Percentiles rank a stretch among this genome's conserved stretches.
Conservation (phyloP, 1,140 invertebrate species). For the Andrena cerasifolii region DNA sequence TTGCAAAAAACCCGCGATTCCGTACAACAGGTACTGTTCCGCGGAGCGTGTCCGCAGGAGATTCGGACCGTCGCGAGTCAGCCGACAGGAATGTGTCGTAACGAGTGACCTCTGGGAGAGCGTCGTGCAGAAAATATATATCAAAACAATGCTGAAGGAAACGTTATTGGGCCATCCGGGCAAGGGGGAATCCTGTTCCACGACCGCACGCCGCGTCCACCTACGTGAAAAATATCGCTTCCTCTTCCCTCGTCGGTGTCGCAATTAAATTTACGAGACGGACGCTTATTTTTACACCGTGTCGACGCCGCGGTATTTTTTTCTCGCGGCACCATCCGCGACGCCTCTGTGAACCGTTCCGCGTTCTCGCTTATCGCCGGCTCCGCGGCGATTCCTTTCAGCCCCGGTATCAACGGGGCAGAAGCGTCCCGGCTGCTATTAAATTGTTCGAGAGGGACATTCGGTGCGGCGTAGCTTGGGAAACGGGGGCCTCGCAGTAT, state of each 20-base stretch:
- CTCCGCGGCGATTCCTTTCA: too few relatives aligned
- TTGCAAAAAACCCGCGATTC: slow-evolving; percentile 23
- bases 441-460: too few relatives aligned
- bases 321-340: not conserved
- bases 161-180: not conserved
- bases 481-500: too few relatives aligned
- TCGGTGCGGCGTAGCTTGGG: too few relatives aligned
- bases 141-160: slow-evolving; percentile 13
- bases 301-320: not conserved
- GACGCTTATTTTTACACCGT: not conserved
- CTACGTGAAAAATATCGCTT: not conserved
- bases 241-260: not conserved
- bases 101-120: not conserved
- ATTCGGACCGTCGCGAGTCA: not conserved
- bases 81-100: slow-evolving; percentile 1
- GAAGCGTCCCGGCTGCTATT: too few relatives aligned
- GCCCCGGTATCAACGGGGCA: too few relatives aligned
- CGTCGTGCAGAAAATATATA: not conserved
- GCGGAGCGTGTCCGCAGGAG: not conserved
- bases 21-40: slow-evolving; percentile 41
- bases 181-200: not conserved
- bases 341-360: too few relatives aligned
- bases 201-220: not conserved
- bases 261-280: slow-evolving; percentile 20
- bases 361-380: too few relatives aligned